A percentile compares a stretch with the other conserved stretches of the same genome.
Conservation (phyloP, 2,113 vertebrate genomes). For the Hypomesus transpacificus region DNA sequence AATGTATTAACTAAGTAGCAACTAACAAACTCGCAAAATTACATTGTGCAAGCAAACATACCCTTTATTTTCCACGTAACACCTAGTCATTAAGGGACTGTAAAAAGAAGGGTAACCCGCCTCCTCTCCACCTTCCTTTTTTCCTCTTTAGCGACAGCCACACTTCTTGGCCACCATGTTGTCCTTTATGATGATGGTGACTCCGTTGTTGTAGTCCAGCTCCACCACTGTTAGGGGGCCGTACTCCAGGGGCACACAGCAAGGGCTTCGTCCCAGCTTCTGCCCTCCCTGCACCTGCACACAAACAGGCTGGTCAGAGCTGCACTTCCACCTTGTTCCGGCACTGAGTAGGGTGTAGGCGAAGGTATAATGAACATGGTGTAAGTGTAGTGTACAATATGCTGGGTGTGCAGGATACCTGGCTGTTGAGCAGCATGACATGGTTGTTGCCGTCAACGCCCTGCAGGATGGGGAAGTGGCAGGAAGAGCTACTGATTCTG, state of each 20-base stretch:
- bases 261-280: slow-evolving; percentile 71
- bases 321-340: no score
- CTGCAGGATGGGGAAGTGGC: slow-evolving; percentile 72
- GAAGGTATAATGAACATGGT: no score
- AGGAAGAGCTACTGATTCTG: slow-evolving; percentile 36
- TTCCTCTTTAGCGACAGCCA: slow-evolving; percentile 76
- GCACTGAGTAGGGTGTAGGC: no score
- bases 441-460: slow-evolving; percentile 72
- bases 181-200: slow-evolving; percentile 73
- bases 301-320: no score
- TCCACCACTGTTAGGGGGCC: slow-evolving; percentile 76
- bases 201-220: slow-evolving; percentile 60
- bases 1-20: no score
- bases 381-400: no score
- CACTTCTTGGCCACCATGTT: slow-evolving; percentile 87
- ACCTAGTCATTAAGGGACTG: no score
- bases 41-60: no score
- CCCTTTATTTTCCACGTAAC: no score
- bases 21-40: no score
- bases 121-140: not conserved
- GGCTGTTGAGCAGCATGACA: slow-evolving; percentile 80
- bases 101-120: no score
- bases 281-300: slow-evolving; percentile 61
- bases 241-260: slow-evolving; percentile 90
- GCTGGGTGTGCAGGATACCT: slow-evolving; percentile 31